A percentile compares a stretch with the other conserved stretches of the same genome.
phyloP scores from a whole-genome alignment of 2,888 invertebrate species.

The Drosophila parthenogenetica region DNA sequence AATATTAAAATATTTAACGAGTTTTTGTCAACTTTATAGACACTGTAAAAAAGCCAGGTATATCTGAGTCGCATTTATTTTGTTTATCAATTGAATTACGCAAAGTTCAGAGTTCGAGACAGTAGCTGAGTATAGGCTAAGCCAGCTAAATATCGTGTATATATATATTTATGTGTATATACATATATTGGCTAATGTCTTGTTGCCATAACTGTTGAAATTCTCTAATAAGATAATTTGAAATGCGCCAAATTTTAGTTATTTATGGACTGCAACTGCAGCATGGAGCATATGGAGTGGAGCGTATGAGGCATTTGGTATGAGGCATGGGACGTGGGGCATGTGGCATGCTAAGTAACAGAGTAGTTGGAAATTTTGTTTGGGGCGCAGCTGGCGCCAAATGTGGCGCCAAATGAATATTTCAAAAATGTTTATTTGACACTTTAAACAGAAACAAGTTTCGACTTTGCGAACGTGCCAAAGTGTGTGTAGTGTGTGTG shows the following conservation, averaged over 20 bases:
- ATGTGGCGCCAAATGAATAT: constrained; percentile 66
- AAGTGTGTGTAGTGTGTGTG: constrained; percentile 16
- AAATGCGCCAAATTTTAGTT: constrained; percentile 50
- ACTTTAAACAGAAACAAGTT: constrained; percentile 58
- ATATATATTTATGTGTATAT: constrained; percentile 10
- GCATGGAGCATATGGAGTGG: background rate
- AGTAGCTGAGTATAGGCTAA: constrained; percentile 27
- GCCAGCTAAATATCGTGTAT: constrained; percentile 12
- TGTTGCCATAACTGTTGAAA: constrained; percentile 40
- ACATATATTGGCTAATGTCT: constrained; percentile 28
- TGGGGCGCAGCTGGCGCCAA: constrained; percentile 52
- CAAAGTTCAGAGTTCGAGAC: constrained; percentile 63
- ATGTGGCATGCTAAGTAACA: constrained; percentile 21
- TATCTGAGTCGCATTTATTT: background rate
- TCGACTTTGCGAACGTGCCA: constrained; percentile 7
- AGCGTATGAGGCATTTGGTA: background rate
- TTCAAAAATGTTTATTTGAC: constrained; percentile 65
- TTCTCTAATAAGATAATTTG: constrained; percentile 58
- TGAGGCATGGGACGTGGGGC: background rate
- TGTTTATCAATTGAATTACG: constrained; percentile 50
- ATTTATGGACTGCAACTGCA: constrained; percentile 49
- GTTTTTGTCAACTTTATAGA: constrained; percentile 19
- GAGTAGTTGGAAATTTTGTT: constrained; percentile 22
- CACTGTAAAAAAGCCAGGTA: constrained; percentile 1
- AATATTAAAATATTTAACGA: constrained; percentile 21